phyloP scores from a whole-genome alignment of 92 coral and sea anemone genomes.

The Palythoa grandiflora region DNA sequence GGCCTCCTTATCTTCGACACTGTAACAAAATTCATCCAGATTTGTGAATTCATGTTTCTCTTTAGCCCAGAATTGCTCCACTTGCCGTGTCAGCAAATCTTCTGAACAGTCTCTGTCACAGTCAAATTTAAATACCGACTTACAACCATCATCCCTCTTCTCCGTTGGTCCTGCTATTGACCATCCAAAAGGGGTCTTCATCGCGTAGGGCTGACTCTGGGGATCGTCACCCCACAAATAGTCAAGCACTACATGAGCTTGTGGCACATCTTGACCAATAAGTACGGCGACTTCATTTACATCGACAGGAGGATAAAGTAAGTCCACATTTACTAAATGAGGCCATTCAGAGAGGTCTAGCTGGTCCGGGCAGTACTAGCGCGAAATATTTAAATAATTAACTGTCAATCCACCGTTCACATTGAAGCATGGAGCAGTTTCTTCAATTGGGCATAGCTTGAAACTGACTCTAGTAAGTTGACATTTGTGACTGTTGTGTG shows the following conservation, averaged over 20 bases:
- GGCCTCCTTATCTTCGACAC: slow-evolving; percentile 60
- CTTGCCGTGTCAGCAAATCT: slow-evolving; percentile 49
- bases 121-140: slow-evolving; percentile 56
- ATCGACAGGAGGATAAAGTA: slow-evolving; percentile 43
- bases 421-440: slow-evolving; percentile 28
- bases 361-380: slow-evolving; percentile 60
- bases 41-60: slow-evolving; percentile 55
- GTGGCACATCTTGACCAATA: slow-evolving; percentile 70
- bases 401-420: slow-evolving; percentile 57
- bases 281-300: slow-evolving; percentile 56
- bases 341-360: slow-evolving; percentile 60
- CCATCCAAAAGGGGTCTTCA: slow-evolving; percentile 70
- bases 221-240: slow-evolving; percentile 66
- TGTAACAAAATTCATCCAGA: slow-evolving; percentile 33
- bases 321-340: slow-evolving; percentile 50
- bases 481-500: slow-evolving; percentile 26
- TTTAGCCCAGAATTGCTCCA: slow-evolving; percentile 63
- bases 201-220: slow-evolving; percentile 62
- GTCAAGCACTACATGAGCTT: slow-evolving; percentile 66
- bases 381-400: slow-evolving; percentile 48
- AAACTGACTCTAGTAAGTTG: slow-evolving; percentile 40
- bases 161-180: slow-evolving; percentile 69
- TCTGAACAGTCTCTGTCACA: slow-evolving; percentile 28
- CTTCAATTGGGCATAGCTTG: slow-evolving; percentile 32
- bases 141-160: slow-evolving; percentile 39